Percentiles rank a stretch among this genome's conserved stretches.
Conservation (phyloP, 37 sponge, comb jelly and placozoan species). For the Geodia barretti region DNA sequence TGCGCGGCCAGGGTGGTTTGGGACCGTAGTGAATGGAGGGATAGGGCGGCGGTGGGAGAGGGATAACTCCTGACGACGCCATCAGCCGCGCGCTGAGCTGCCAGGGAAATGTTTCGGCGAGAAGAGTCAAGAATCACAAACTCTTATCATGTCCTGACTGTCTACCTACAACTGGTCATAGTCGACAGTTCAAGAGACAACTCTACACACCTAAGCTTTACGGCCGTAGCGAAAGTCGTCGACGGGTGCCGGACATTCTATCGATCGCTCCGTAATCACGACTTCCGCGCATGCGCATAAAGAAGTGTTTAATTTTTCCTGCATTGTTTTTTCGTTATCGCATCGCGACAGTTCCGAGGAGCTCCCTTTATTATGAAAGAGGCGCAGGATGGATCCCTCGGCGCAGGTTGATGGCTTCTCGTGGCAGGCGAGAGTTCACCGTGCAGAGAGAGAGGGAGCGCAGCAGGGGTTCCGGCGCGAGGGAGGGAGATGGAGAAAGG, state of each 20-base stretch:
- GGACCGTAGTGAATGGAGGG: neutral
- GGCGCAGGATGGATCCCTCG: neutral
- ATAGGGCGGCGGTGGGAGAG: slow-evolving; percentile 7
- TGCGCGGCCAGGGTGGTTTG: neutral
- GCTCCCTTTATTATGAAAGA: neutral
- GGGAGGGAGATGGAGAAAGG: neutral
- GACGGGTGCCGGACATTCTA: no score
- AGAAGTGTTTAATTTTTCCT: neutral
- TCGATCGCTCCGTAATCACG: neutral
- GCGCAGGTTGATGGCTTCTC: slow-evolving; percentile 4
- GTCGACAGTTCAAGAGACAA: neutral
- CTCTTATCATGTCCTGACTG: neutral
- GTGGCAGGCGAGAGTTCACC: neutral
- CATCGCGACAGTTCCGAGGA: no score
- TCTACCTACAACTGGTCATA: neutral
- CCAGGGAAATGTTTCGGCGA: neutral
- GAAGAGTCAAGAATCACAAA: neutral
- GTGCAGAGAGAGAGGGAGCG: neutral
- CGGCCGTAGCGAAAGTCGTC: neutral
- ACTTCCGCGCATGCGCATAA: neutral
- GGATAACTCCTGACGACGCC: neutral
- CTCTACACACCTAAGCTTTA: neutral
- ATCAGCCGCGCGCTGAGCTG: no score
- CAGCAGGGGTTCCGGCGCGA: neutral
- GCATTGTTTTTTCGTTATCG: no score